Base-by-base conservation (phyloP, 2,888 invertebrate genomes). In the Cheilosia variabilis region DNA sequence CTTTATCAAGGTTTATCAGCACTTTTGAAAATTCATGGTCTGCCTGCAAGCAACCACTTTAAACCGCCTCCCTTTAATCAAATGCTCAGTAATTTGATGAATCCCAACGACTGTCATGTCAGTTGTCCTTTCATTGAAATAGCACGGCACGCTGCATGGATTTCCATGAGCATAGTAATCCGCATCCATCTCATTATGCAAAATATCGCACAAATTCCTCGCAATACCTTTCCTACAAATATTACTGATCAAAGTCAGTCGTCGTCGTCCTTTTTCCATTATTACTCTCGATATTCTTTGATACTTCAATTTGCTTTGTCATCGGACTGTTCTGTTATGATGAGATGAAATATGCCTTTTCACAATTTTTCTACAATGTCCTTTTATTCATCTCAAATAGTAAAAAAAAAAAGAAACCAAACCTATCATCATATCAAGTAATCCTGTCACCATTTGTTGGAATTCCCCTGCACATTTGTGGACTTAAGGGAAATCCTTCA, bases 221-320 rank as follows among this genome's bases (percentile, higher is more conserved):
- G 17, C 37, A 37, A 52, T 17, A 31, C 65, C 50, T 19, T 50
- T 34, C 53, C 63, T 15, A 31, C 9, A 31, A 31, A 34, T 53
- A 10, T 4, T 72, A 65, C 65, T 80, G 84, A 84, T 84, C 84
- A 84, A 84, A 84, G 84, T 75, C 73, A 65, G 19, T 75, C 69
- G 19, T 75, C 63, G 24, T 73, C 58, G 37, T 80, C 58, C 65
- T 76, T 71, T 75, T 60, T 66, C 52, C 69, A 62, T 75, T 77
- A 80, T 72, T 72, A 77, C 72, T 60, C 66, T 71, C 80, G 69
- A 79, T 84, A 75, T 76, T 77, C 86, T 86, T 86, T 86, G 86
- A 81, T 81, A 77, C 76, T 22, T 53, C 66, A 81, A 81, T 75
- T 81, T 62, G 86, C 86, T 77, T 86, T 86, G 86, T 86, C 86